phyloP scores from a whole-genome alignment of 1,140 invertebrate genomes.

The Drosophila asahinai region DNA sequence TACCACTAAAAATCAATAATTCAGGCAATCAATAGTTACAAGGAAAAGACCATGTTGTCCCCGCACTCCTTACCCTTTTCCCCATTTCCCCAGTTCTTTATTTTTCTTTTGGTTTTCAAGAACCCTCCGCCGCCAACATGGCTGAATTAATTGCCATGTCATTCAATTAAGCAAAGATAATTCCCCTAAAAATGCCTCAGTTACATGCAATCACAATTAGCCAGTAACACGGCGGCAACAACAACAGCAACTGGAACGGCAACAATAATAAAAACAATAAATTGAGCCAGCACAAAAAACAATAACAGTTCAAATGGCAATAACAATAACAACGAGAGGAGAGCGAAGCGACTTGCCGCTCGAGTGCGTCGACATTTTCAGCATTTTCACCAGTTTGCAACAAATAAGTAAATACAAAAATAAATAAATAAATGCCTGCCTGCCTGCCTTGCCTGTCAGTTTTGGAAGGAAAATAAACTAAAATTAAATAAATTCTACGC shows the following conservation, averaged over 20 bases:
- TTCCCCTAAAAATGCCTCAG: constrained; percentile 59
- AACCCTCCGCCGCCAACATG: neutral
- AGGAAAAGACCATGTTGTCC: neutral
- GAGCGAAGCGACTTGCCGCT: constrained; percentile 28
- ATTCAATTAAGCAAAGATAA: constrained; percentile 72
- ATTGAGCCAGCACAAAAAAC: constrained; percentile 7
- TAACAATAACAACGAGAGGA: constrained; percentile 27
- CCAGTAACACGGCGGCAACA: constrained; percentile 5
- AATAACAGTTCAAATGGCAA: constrained; percentile 32
- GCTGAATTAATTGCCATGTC: constrained; percentile 60
- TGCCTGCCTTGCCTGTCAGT: neutral
- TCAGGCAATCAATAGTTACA: constrained; percentile 11
- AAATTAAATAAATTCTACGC: constrained; percentile 19
- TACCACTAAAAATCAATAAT: constrained; percentile 13
- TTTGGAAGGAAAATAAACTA: constrained; percentile 10
- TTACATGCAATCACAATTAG: constrained; percentile 75
- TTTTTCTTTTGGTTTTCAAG: neutral
- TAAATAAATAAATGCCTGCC: constrained; percentile 22
- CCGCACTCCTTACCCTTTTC: neutral
- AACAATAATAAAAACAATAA: constrained; percentile 19
- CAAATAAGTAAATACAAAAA: constrained; percentile 23
- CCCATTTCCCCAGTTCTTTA: neutral
- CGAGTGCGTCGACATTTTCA: constrained; percentile 53
- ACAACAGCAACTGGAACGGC: neutral
- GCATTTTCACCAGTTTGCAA: constrained; percentile 46